phyloP scores from a whole-genome alignment of 2,113 vertebrate species.

The Tachysurus vachellii region DNA sequence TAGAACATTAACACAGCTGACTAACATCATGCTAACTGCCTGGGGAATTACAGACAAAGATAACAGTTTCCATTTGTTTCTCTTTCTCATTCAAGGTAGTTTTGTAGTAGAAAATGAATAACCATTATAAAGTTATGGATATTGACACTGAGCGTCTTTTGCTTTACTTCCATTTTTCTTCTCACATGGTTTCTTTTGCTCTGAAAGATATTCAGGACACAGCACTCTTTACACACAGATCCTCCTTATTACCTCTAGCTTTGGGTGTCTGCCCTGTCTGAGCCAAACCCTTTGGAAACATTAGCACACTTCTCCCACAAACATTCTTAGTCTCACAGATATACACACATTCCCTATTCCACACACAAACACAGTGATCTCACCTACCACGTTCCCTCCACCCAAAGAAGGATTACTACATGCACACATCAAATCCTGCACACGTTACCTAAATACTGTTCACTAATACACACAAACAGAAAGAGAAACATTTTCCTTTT shows the following conservation, averaged over 20 bases:
- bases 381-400: constrained; percentile 57
- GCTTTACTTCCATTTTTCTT: constrained; percentile 55
- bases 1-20: constrained; percentile 62
- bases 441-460: background rate
- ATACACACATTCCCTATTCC: constrained; percentile 56
- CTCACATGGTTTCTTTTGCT: background rate
- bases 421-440: background rate
- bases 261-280: constrained; percentile 38
- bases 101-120: background rate
- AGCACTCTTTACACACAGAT: constrained; percentile 3
- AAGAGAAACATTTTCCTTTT: constrained; percentile 30
- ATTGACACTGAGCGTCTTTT: background rate
- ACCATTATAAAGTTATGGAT: background rate
- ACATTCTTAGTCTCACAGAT: constrained; percentile 52
- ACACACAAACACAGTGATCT: constrained; percentile 61
- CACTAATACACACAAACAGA: background rate
- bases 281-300: constrained; percentile 33
- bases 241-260: constrained; percentile 26
- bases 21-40: constrained; percentile 59
- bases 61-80: constrained; percentile 24
- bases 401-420: constrained; percentile 47
- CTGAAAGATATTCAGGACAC: constrained; percentile 11
- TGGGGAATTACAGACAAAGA: constrained; percentile 27
- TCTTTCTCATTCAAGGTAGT: constrained; percentile 20
- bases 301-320: constrained; percentile 56